A percentile compares a stretch with the other conserved stretches of the same genome.
Conservation (phyloP, 2,113 vertebrate genomes). For the Microtus pennsylvanicus region DNA sequence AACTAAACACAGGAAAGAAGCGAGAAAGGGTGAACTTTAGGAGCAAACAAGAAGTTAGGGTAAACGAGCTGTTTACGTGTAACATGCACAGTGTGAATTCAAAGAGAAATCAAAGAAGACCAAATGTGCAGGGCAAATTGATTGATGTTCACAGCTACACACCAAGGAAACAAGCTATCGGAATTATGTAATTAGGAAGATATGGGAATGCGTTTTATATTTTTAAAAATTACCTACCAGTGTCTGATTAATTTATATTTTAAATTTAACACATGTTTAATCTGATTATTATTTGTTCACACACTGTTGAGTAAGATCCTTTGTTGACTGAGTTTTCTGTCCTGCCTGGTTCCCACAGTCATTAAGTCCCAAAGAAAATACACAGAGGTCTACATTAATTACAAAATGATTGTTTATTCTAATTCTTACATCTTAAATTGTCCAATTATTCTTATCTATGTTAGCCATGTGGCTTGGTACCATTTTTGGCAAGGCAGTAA, state of each 20-base stretch:
- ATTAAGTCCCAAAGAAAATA: too few species aligned
- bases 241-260: background rate
- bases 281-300: background rate
- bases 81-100: background rate
- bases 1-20: background rate
- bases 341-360: too few species aligned
- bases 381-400: too few species aligned
- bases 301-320: background rate
- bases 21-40: background rate
- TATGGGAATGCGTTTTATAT: background rate
- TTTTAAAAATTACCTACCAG: background rate
- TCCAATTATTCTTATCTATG: too few species aligned
- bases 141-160: background rate
- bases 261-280: slow-evolving; percentile 13
- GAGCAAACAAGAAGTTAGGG: background rate
- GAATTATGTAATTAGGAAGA: background rate
- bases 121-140: background rate
- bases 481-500: too few species aligned
- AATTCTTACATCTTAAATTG: too few species aligned
- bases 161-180: background rate
- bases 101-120: background rate
- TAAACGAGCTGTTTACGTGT: background rate
- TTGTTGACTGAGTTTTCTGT: background rate
- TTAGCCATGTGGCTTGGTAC: too few species aligned
- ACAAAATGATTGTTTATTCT: too few species aligned